Percentiles rank a stretch among this genome's conserved stretches.
phyloP scores from a whole-genome alignment of 2,113 vertebrate genomes.

The Heliornis fulica region DNA sequence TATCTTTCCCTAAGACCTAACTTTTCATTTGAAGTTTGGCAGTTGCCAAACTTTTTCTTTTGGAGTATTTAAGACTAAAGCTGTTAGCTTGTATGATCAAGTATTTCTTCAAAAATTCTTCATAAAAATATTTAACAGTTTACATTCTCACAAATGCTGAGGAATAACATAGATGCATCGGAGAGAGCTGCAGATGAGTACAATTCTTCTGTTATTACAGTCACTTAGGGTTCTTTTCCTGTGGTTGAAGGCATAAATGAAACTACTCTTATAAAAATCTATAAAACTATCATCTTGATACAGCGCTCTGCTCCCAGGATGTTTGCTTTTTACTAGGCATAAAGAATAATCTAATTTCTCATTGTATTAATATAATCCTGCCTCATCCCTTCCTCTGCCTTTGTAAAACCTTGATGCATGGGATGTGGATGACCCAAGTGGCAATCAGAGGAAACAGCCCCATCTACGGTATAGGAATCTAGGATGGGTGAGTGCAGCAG shows the following conservation, averaged over 20 bases:
- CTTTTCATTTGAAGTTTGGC: neutral
- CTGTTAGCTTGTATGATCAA: neutral
- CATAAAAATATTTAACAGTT: neutral
- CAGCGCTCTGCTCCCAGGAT: neutral
- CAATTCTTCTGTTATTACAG: neutral
- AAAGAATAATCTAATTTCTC: neutral
- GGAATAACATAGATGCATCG: neutral
- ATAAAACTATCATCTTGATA: neutral
- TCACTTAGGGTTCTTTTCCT: neutral
- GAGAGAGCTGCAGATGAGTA: neutral
- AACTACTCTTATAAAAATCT: neutral
- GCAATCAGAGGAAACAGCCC: neutral
- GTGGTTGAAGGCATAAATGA: neutral
- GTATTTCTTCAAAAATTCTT: neutral
- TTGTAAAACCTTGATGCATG: rapidly evolving
- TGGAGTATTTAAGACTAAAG: neutral
- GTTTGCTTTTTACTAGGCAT: neutral
- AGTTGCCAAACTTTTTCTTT: neutral
- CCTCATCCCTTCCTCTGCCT: neutral
- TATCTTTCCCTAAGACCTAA: neutral
- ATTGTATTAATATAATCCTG: neutral
- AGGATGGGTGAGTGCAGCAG: neutral
- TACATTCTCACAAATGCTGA: neutral
- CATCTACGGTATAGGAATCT: rapidly evolving
- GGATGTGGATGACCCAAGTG: rapidly evolving